A percentile compares a stretch with the other conserved stretches of the same genome.
Conservation (phyloP, 2,888 invertebrate species). For the Philhelius pedissequus region DNA sequence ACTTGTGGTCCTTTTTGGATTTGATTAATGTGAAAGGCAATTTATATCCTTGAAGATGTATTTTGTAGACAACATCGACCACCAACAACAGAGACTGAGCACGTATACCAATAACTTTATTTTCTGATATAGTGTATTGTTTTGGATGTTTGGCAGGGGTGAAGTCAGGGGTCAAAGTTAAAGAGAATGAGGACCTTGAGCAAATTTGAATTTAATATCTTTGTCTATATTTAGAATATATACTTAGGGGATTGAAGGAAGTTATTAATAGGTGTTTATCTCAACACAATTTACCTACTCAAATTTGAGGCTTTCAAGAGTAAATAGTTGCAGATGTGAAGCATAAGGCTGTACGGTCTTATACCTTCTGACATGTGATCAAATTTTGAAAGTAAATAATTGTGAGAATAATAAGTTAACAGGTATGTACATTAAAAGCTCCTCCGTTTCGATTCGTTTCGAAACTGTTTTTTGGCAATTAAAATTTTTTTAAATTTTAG, state of each 20-base stretch:
- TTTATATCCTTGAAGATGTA: slow-evolving; percentile 44
- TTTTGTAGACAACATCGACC: slow-evolving; percentile 21
- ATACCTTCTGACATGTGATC: too few relatives aligned
- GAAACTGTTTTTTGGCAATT: too few relatives aligned
- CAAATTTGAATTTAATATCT: slow-evolving; percentile 40
- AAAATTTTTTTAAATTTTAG: too few relatives aligned
- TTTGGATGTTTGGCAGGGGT: neutral
- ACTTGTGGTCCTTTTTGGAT: slow-evolving; percentile 44
- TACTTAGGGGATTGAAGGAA: neutral
- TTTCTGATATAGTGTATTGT: slow-evolving; percentile 4
- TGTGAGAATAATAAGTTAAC: too few relatives aligned
- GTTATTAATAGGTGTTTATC: slow-evolving; percentile 12
- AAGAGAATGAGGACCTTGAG: slow-evolving; percentile 23
- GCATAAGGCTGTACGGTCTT: too few relatives aligned
- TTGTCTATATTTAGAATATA: neutral
- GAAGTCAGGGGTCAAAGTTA: neutral
- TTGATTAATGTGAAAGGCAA: slow-evolving; percentile 59
- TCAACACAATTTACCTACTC: neutral
- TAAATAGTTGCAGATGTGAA: too few relatives aligned
- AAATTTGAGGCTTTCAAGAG: too few relatives aligned
- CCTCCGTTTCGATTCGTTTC: too few relatives aligned
- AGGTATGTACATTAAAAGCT: too few relatives aligned
- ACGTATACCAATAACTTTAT: slow-evolving; percentile 52
- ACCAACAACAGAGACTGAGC: neutral
- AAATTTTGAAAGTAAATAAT: too few relatives aligned